Evolutionary conservation across 2,113 vertebrate genomes (phyloP), one percentile per base, ranked within the genome.

Genomic region (Campylomormyrus numenius): DNA sequence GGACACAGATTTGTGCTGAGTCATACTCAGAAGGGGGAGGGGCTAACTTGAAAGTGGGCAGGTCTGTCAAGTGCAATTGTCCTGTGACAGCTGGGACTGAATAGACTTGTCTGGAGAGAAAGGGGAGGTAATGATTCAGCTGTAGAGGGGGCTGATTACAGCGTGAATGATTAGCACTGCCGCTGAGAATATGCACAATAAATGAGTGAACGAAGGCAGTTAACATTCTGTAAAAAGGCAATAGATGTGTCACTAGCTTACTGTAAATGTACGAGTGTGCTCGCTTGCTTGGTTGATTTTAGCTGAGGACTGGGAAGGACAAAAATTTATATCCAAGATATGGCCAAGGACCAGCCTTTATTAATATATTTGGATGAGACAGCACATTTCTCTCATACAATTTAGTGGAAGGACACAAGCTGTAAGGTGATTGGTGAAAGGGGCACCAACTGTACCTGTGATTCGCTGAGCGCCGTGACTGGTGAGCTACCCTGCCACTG

Each of bases 1-100:
- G 49, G 85, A 35, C 85, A 31, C 27, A 35, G 27, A 87, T 52
- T 85, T 85, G 83, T 85, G 83, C 83, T 85, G 83, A 85, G 45
- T 85, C 48, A 87, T 52, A 39, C n/a, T 87, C 21, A 31, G n/a
- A 5, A 42, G 5, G 27, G 49, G n/a, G 48, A 52, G 49, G 85
- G 27, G 46, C 21, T 27, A 19, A 31, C 4, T 52, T 27, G 83
- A 49, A 27, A 46, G 83, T 85, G 85, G 85, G 85, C 24, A 31
- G 85, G 39, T 53, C 48, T n/a, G 17, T 35, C 15, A 52, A 53
- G 9, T 52, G 21, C 45, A 50, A 86, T 86, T 86, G 52, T 24
- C 11, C 2, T 50, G 27, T 50, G 49, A 53, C 49, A 52, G 15
- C 45, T 53, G 24, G 17, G 49, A 31, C 49, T 35, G 49, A 53